Evolutionary conservation across 2,113 vertebrate species (phyloP), one percentile per base, ranked within the genome.

Genomic region (Tupaia chinensis): DNA sequence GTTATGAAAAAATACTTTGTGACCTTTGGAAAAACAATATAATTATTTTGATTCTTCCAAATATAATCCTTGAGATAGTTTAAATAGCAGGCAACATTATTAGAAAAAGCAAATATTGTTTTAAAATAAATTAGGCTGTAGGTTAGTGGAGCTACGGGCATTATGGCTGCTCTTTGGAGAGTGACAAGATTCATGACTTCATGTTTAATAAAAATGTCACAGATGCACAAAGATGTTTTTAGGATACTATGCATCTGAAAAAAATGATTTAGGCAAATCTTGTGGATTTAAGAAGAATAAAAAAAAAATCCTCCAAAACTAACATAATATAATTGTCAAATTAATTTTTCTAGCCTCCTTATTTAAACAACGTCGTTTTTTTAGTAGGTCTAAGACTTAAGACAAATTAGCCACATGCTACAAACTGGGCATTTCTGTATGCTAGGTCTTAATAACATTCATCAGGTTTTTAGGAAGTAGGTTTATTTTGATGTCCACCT

Each of bases 181-280:
- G 29, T 74, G 86, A 77, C 27, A 97, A 91, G 93, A 96, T 92
- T 95, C 96, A 96, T 89, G 84, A 93, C 76, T 96, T 97, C 58
- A 70, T 84, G n/a, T 84, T 95, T 90, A 96, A 97, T 94, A 95
- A 93, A 97, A 97, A 97, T 96, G 63, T 95, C 93, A 97, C 89
- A 94, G 74, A 96, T 56, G 11, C 20, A 94, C 88, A 95, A 92
- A 95, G 66, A 89, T 72, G 23, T 89, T 73, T 86, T 19, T 19
- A 14, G 79, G 20, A 88, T 13, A 84, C 68, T 12, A 60, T 58
- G 87, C 66, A 92, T 68, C 5, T 76, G 23, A 82, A 81, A 92
- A 91, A 29, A 94, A 78, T 79, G 32, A 95, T 54, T 84, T 93
- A 34, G 69, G 80, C 34, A 94, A 7, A 96, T 23, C 14, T 27